These are phyloP conservation scores for Agrochola circellaris DNA, from an alignment of 2,888 invertebrate species.

Conservation along the genomic window DNA sequence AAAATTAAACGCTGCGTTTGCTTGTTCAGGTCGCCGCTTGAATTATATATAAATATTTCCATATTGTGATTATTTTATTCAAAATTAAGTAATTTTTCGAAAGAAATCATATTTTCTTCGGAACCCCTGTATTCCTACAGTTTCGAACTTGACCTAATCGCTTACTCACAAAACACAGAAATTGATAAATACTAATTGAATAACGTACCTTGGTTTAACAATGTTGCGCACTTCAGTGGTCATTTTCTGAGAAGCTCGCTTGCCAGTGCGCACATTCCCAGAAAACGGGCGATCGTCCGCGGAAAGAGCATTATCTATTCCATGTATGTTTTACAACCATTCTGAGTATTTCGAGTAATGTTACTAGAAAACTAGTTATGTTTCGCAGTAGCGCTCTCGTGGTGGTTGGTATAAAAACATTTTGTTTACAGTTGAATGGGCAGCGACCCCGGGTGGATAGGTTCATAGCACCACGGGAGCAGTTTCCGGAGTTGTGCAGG, in stretches of 20 bases:
- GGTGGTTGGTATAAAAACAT: constrained; percentile 61
- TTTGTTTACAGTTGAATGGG: constrained; percentile 75
- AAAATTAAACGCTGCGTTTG: no score
- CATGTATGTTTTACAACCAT: constrained; percentile 62
- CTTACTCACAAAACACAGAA: constrained; percentile 63
- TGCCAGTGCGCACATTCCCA: constrained; percentile 69
- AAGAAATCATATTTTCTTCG: not conserved
- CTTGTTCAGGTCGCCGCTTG: no score
- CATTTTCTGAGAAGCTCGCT: constrained; percentile 71
- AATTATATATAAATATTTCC: not conserved
- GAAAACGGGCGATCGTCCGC: constrained; percentile 73
- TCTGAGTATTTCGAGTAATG: constrained; percentile 71
- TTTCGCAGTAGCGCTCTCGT: constrained; percentile 71
- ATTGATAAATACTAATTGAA: constrained; percentile 68
- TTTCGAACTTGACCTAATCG: constrained; percentile 62
- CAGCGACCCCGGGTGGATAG: constrained; percentile 81
- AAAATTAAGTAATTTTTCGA: not conserved
- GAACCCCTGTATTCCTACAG: constrained; percentile 48
- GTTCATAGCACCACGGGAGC: constrained; percentile 82
- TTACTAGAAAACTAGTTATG: constrained; percentile 72
- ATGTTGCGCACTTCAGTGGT: constrained; percentile 68
- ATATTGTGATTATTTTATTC: not conserved
- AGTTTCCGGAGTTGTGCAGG: constrained; percentile 75
- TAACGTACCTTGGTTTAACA: constrained; percentile 57
- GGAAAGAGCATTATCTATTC: constrained; percentile 67